Evolutionary conservation across 2,888 invertebrate genomes (phyloP), one percentile per base, ranked within the genome.

Genomic region (Meliscaeva auricollis): DNA sequence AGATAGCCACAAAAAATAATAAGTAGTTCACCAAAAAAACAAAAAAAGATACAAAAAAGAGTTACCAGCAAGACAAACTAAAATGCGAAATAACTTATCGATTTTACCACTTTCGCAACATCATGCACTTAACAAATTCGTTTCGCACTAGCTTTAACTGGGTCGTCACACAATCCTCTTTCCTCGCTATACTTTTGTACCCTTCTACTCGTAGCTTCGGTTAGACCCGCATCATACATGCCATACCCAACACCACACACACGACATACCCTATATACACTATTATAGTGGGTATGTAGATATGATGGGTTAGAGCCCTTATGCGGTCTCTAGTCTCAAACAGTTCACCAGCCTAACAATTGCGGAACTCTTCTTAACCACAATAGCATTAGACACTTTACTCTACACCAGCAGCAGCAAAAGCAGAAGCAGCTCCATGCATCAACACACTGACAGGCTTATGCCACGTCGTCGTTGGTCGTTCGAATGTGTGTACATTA

Each of bases 281-380:
- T 38, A 26, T 9, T 48, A 32, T 66, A 38, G 38, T 38, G 15
- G 17, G 20, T 52, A 68, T 74, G 56, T 41, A 64, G 60, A 75
- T 80, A 72, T 41, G 84, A 58, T 84, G 84, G 84, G 74, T 68
- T 80, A 80, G 80, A 54, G 80, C 80, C 75, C 79, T 84, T 84
- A 84, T 84, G 70, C 75, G 84, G 84, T 84, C 84, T 84, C 56
- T 80, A 80, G 80, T 80, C 84, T 84, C 70, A 84, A 84, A 74
- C 79, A 80, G 84, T 84, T 84, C 84, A 84, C 52, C 84, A 84
- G 84, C 84, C 84, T 84, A 80, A 84, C 84, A 84, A 84, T 84
- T 84, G 84, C 84, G 84, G 84, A 84, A 84, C 84, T 80, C 80
- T 84, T 84, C 84, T 84, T 84, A 84, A 46, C 84, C 84, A 84